These are phyloP conservation scores for Drosophila tropicalis DNA, from an alignment of 1,140 invertebrate species.

Conservation along the genomic window DNA sequence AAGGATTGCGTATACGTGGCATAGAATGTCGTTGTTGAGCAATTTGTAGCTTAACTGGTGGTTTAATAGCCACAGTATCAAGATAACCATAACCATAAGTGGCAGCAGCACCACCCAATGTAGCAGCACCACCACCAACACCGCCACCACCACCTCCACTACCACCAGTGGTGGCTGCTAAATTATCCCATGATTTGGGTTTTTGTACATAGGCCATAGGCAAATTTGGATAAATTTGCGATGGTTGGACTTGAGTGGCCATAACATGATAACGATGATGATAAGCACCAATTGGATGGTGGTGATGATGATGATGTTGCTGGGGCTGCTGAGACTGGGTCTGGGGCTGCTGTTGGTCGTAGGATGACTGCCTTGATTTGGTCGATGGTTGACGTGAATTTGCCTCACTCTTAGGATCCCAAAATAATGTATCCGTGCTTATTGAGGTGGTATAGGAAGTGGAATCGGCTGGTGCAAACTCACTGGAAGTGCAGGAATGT, in stretches of 20 bases:
- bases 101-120: constrained; percentile 87
- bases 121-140: background rate
- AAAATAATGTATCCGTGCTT: constrained; percentile 92
- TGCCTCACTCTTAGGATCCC: constrained; percentile 86
- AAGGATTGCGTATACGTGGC: constrained; percentile 84
- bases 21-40: constrained; percentile 84
- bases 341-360: constrained; percentile 56
- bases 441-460: constrained; percentile 92
- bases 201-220: constrained; percentile 86
- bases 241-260: constrained; percentile 84
- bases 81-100: constrained; percentile 93
- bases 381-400: constrained; percentile 80
- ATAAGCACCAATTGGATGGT: constrained; percentile 40
- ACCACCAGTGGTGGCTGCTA: constrained; percentile 86
- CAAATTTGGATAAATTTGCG: constrained; percentile 75
- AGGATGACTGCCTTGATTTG: constrained; percentile 81
- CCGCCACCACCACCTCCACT: background rate
- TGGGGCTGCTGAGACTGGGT: constrained; percentile 21
- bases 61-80: constrained; percentile 86
- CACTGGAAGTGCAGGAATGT: constrained; percentile 91
- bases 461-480: constrained; percentile 87
- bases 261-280: constrained; percentile 83
- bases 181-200: constrained; percentile 94
- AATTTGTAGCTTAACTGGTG: constrained; percentile 84
- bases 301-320: constrained; percentile 74